phyloP scores from a whole-genome alignment of 2,888 invertebrate species.

The Drosophila dives region DNA sequence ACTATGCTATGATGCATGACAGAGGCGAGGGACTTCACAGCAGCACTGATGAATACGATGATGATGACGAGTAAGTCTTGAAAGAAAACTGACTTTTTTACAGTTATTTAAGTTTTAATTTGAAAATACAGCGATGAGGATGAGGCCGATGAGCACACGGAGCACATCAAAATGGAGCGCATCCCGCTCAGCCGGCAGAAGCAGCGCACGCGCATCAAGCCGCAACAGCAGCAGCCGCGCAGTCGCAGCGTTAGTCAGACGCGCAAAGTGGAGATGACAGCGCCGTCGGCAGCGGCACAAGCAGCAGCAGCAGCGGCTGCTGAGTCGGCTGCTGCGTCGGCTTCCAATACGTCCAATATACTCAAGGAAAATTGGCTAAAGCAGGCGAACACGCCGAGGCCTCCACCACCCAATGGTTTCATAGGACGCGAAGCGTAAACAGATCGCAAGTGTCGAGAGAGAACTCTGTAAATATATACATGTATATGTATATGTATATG shows the following conservation, averaged over 20 bases:
- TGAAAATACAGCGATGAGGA: slow-evolving; percentile 50
- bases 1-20: slow-evolving; percentile 61
- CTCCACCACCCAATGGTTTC: slow-evolving; percentile 84
- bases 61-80: slow-evolving; percentile 43
- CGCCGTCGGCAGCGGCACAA: slow-evolving; percentile 22
- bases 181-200: slow-evolving; percentile 70
- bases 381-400: slow-evolving; percentile 63
- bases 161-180: slow-evolving; percentile 79
- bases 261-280: slow-evolving; percentile 45
- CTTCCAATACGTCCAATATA: slow-evolving; percentile 59
- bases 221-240: slow-evolving; percentile 38
- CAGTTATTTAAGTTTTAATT: background rate
- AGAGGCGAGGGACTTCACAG: slow-evolving; percentile 28
- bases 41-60: slow-evolving; percentile 59
- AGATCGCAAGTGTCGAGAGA: slow-evolving; percentile 19
- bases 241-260: slow-evolving; percentile 69
- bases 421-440: slow-evolving; percentile 82
- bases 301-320: slow-evolving; percentile 2
- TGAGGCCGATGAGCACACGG: slow-evolving; percentile 62
- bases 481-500: slow-evolving; percentile 13
- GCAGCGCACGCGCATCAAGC: slow-evolving; percentile 43
- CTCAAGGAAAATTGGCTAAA: slow-evolving; percentile 83
- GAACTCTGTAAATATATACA: slow-evolving; percentile 50
- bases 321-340: slow-evolving; percentile 15
- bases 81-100: background rate